Evolutionary conservation across 2,797 vertebrate species (phyloP).

Genomic region (Leptatherina wallacei): DNA sequence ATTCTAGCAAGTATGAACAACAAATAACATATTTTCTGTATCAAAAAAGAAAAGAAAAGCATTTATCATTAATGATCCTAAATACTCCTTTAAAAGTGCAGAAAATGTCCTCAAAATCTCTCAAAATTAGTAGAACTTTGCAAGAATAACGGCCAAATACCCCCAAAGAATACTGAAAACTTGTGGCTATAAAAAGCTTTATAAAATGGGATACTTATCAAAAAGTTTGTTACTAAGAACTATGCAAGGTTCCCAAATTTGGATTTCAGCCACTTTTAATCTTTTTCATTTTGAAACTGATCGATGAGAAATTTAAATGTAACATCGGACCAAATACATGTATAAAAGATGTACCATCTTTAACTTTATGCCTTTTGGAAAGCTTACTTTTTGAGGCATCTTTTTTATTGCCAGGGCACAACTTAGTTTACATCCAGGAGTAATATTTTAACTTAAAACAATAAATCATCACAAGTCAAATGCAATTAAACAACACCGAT

Average conservation of each 20-base stretch:
- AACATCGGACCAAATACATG: background rate
- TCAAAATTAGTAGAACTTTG: background rate
- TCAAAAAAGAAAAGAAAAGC: no score
- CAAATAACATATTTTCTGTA: no score
- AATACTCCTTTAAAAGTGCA: background rate
- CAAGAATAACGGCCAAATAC: background rate
- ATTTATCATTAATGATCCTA: no score
- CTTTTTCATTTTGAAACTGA: background rate
- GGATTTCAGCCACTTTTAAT: background rate
- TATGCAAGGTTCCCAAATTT: background rate
- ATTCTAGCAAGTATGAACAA: no score
- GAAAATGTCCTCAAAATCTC: background rate
- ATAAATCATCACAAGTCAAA: no score
- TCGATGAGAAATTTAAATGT: background rate
- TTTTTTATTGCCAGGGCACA: no score
- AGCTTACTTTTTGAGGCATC: no score
- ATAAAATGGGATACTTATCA: no score
- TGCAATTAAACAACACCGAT: no score
- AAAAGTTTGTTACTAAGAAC: background rate
- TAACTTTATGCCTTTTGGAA: background rate
- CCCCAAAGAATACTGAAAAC: background rate
- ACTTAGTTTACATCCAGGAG: no score
- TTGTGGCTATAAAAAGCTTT: no score
- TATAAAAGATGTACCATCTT: background rate
- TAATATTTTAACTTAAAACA: no score